Conservation (phyloP, 2,113 vertebrate genomes). For the Antechinus stuartii region DNA sequence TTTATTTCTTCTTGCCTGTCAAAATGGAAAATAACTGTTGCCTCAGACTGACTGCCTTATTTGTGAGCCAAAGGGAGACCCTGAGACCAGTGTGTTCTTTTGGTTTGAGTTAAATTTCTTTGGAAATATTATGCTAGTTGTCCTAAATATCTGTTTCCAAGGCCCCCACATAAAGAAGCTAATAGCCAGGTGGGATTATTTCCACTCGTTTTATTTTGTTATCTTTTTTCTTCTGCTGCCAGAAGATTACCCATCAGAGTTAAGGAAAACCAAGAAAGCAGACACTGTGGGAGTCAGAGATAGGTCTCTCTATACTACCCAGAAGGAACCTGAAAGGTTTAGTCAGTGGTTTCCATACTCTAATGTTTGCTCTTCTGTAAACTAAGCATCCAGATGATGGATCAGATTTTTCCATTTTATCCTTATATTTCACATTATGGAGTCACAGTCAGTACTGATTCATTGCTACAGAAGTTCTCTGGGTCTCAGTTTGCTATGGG, state of each 20-base stretch:
- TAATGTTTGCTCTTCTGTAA: slow-evolving; percentile 8
- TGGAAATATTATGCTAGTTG: background rate
- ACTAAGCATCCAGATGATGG: background rate
- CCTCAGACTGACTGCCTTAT: slow-evolving; percentile 5
- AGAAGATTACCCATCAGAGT: background rate
- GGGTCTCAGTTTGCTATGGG: slow-evolving; percentile 18
- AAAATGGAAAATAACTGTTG: slow-evolving; percentile 2
- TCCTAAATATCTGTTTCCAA: background rate
- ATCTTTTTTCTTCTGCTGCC: slow-evolving; percentile 1
- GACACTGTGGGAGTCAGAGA: background rate
- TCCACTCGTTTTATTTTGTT: background rate
- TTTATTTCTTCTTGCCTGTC: slow-evolving; percentile 17
- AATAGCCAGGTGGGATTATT: background rate
- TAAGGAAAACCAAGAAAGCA: background rate
- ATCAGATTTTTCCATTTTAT: slow-evolving; percentile 16
- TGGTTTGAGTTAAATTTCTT: slow-evolving; percentile 7
- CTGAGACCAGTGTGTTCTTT: slow-evolving; percentile 2
- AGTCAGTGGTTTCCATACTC: background rate
- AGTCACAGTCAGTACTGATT: slow-evolving; percentile 32
- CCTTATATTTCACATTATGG: slow-evolving; percentile 4
- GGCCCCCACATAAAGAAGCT: background rate
- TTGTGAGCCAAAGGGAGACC: slow-evolving; percentile 1
- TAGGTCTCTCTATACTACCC: background rate
- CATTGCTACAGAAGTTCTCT: slow-evolving; percentile 1
- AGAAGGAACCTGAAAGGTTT: background rate